Conservation (phyloP, 2,797 vertebrate species). For the Microctenopoma stevenorrisi region DNA sequence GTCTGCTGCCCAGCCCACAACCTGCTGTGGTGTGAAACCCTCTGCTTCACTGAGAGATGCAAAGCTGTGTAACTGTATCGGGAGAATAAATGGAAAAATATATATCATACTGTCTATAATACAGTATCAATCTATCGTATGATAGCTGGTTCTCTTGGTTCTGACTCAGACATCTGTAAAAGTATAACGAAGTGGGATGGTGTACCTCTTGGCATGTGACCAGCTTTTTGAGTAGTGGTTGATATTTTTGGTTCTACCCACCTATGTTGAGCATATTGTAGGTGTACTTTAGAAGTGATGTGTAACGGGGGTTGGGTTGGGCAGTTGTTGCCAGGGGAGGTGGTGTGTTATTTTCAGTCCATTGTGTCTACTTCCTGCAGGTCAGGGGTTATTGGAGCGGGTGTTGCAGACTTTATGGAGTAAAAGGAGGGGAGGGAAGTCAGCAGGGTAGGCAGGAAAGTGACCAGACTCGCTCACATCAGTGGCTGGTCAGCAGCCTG, state of each 20-base stretch:
- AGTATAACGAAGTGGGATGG: conserved; percentile 27
- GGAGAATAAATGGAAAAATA: conserved; percentile 21
- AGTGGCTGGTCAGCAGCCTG: conserved; percentile 71
- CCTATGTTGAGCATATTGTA: conserved; percentile 50
- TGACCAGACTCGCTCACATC: conserved; percentile 76
- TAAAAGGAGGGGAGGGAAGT: conserved; percentile 79
- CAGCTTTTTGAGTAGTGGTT: conserved; percentile 42
- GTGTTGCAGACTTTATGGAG: conserved; percentile 85
- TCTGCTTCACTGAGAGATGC: conserved; percentile 25
- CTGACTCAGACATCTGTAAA: conserved; percentile 15
- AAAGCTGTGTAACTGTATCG: background rate
- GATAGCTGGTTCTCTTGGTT: background rate
- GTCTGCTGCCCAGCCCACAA: conserved; percentile 63
- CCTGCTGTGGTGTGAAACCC: conserved; percentile 64
- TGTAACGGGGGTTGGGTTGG: conserved; percentile 67
- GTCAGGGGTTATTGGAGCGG: conserved; percentile 94
- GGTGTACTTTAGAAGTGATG: conserved; percentile 39
- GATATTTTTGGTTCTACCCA: conserved; percentile 71
- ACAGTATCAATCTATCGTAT: background rate
- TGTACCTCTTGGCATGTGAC: conserved; percentile 47
- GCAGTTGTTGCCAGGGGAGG: conserved; percentile 81
- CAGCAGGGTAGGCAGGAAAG: conserved; percentile 85
- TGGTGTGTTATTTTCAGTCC: conserved; percentile 93
- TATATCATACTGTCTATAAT: background rate
- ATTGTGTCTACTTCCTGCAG: conserved; percentile 97